These are phyloP conservation scores for Toxonevra muliebris DNA, from an alignment of 2,888 invertebrate genomes.

Conservation along the genomic window DNA sequence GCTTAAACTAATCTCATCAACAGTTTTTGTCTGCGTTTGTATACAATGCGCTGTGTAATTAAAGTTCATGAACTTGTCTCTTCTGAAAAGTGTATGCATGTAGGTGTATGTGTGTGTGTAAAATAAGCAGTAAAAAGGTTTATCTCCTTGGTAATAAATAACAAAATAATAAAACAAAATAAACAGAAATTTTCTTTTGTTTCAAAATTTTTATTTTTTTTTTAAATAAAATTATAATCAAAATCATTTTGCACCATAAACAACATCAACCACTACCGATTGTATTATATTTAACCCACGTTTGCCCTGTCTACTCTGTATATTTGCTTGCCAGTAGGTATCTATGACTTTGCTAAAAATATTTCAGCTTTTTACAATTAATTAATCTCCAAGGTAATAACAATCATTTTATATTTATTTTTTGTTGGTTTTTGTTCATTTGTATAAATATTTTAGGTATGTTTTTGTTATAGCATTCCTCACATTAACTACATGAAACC, in stretches of 20 bases:
- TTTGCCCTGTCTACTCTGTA: no score
- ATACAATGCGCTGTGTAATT: slow-evolving; percentile 10
- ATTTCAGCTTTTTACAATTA: slow-evolving; percentile 42
- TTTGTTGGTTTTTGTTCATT: neutral
- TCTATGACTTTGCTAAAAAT: slow-evolving; percentile 4
- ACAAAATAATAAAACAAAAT: slow-evolving; percentile 9
- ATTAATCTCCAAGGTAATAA: slow-evolving; percentile 58
- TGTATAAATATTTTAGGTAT: neutral
- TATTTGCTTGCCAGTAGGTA: no score
- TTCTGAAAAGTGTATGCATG: neutral
- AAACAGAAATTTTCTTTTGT: neutral
- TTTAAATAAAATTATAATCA: neutral
- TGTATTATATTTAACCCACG: no score
- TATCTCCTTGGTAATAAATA: slow-evolving; percentile 26
- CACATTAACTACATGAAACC: neutral
- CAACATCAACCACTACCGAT: no score
- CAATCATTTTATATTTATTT: slow-evolving; percentile 11
- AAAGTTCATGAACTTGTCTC: slow-evolving; percentile 24
- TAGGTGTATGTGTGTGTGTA: neutral
- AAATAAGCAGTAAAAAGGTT: slow-evolving; percentile 15
- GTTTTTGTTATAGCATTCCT: neutral
- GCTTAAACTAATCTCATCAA: no score
- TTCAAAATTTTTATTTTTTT: neutral
- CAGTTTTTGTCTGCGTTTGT: no score
- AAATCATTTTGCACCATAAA: no score